phyloP scores from a whole-genome alignment of 2,797 vertebrate genomes.

The Danio tinwini region DNA sequence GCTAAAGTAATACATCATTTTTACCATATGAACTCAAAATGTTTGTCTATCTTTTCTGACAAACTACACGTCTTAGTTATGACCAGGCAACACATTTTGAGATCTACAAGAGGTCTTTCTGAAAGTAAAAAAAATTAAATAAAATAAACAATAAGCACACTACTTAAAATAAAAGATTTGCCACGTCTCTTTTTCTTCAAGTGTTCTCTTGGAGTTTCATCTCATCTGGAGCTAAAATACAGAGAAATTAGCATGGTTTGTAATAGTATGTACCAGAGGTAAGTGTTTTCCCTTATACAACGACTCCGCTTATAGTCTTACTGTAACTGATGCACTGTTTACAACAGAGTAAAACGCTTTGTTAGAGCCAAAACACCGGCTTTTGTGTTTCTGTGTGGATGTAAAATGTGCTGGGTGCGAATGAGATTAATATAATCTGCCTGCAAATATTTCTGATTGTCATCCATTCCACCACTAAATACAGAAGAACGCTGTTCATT shows the following conservation, averaged over 20 bases:
- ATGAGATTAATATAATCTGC: slow-evolving; percentile 49
- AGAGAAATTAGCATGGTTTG: background rate
- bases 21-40: slow-evolving; percentile 54
- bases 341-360: slow-evolving; percentile 13
- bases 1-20: slow-evolving; percentile 61
- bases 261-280: slow-evolving; percentile 23
- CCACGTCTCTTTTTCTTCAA: background rate
- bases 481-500: slow-evolving; percentile 43
- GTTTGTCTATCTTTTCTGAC: slow-evolving; percentile 53
- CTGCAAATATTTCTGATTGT: slow-evolving; percentile 62
- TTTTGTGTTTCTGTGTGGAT: slow-evolving; percentile 13
- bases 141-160: slow-evolving; percentile 38
- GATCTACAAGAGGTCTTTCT: slow-evolving; percentile 52
- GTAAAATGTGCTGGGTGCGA: slow-evolving; percentile 7
- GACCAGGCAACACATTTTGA: slow-evolving; percentile 49
- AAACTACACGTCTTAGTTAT: slow-evolving; percentile 60
- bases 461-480: slow-evolving; percentile 50
- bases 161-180: slow-evolving; percentile 34
- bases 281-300: slow-evolving; percentile 27
- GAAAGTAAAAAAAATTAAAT: background rate
- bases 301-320: background rate
- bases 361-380: slow-evolving; percentile 39
- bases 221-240: slow-evolving; percentile 24
- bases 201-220: slow-evolving; percentile 25
- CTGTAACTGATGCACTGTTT: background rate